Percentiles rank a stretch among this genome's conserved stretches.
phyloP scores from a whole-genome alignment of 2,113 vertebrate genomes.

The Syngnathus typhle region DNA sequence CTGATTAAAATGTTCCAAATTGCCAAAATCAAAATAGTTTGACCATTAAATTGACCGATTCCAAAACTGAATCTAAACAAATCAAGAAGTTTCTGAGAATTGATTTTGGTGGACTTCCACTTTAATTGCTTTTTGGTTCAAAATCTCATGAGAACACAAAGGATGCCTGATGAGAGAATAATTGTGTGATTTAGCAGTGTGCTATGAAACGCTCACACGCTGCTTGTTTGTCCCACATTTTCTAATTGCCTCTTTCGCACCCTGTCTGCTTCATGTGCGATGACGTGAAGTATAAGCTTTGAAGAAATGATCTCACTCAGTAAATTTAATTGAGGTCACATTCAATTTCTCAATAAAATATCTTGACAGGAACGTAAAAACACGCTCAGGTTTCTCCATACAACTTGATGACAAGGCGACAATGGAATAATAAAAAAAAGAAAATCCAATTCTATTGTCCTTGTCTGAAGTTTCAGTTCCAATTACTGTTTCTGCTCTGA shows the following conservation, averaged over 20 bases:
- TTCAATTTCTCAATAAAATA: conserved; percentile 22
- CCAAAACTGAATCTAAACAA: no score
- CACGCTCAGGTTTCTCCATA: conserved; percentile 3
- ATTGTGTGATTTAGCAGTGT: neutral
- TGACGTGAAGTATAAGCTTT: conserved; percentile 5
- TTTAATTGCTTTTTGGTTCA: neutral
- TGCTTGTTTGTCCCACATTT: neutral
- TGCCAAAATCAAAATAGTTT: no score
- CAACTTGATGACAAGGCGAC: conserved; percentile 10
- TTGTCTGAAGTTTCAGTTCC: conserved; percentile 3
- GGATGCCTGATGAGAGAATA: neutral
- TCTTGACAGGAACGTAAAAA: neutral
- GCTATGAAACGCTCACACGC: neutral
- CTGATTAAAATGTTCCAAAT: no score
- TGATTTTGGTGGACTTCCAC: neutral
- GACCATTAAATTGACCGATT: no score
- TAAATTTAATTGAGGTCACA: neutral
- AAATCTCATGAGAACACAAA: neutral
- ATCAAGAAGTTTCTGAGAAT: neutral
- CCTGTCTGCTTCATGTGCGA: neutral
- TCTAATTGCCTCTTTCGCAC: neutral
- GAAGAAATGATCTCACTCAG: conserved; percentile 15
- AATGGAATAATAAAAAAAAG: conserved; percentile 10
- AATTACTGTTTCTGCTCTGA: conserved; percentile 40
- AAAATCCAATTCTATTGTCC: conserved; percentile 22